A percentile compares a stretch with the other conserved stretches of the same genome.
Evolutionary conservation across 2,113 vertebrate genomes (phyloP).

Genomic region (Hemibagrus wyckioides): DNA sequence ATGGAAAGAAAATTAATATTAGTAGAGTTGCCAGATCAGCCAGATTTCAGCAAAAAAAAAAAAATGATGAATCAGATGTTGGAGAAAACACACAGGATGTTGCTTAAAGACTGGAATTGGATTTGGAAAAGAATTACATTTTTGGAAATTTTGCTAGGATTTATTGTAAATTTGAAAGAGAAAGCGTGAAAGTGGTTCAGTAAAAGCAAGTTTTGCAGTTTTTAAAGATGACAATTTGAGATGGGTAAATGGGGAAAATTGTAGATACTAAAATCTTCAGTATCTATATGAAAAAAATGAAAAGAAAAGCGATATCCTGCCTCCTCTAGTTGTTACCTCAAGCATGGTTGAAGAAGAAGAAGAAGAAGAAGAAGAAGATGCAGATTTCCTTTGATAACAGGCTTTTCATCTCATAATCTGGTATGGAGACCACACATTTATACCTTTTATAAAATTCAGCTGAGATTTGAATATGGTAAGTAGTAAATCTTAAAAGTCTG

Average conservation of each 20-base stretch:
- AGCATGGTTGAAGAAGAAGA: too few species aligned
- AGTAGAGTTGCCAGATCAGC: not conserved
- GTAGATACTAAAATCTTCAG: too few species aligned
- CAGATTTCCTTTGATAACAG: not conserved
- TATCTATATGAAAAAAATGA: too few species aligned
- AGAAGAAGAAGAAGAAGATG: too few species aligned
- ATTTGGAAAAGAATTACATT: not conserved
- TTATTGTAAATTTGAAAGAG: too few species aligned
- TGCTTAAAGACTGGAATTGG: not conserved
- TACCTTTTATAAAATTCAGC: not conserved
- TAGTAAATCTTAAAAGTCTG: not conserved
- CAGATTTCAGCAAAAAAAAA: not conserved
- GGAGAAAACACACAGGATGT: not conserved
- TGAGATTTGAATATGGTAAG: not conserved
- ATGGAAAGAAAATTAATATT: not conserved
- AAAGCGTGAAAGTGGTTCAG: too few species aligned
- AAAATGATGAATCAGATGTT: not conserved
- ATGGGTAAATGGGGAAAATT: not conserved
- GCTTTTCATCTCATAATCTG: not conserved
- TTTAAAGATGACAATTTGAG: not conserved
- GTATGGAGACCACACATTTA: not conserved
- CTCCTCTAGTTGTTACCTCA: too few species aligned
- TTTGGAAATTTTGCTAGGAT: not conserved
- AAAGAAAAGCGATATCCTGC: too few species aligned
- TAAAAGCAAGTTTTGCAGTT: too few species aligned